These are phyloP conservation scores for Axinella damicornis DNA, from an alignment of 37 sponge, comb jelly and placozoan species.

Conservation along the genomic window DNA sequence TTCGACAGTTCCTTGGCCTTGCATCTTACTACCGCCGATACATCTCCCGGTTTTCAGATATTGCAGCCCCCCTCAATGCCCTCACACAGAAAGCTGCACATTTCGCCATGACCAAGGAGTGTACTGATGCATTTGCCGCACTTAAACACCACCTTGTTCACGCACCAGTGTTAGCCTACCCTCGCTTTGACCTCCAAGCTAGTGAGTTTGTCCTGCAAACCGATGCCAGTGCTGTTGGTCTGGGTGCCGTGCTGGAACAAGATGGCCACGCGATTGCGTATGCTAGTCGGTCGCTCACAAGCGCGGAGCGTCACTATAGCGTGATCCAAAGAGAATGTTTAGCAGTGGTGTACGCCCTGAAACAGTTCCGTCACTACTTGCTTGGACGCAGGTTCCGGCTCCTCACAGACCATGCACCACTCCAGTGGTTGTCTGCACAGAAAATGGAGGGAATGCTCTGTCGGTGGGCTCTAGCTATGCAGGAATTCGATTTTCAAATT, in stretches of 20 bases:
- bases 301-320: slow-evolving; percentile 57
- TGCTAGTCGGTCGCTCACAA: slow-evolving; percentile 43
- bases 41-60: slow-evolving; percentile 63
- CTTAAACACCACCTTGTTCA: slow-evolving; percentile 47
- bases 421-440: slow-evolving; percentile 64
- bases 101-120: slow-evolving; percentile 34
- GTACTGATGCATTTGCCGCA: slow-evolving; percentile 30
- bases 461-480: slow-evolving; percentile 57
- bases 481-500: slow-evolving; percentile 49
- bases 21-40: slow-evolving; percentile 71
- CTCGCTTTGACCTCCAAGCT: slow-evolving; percentile 32
- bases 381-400: slow-evolving; percentile 42
- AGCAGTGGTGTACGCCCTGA: slow-evolving; percentile 49
- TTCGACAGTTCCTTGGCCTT: slow-evolving; percentile 62
- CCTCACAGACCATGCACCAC: slow-evolving; percentile 60
- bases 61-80: slow-evolving; percentile 53
- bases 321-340: slow-evolving; percentile 43
- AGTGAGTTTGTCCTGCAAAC: slow-evolving; percentile 54
- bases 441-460: slow-evolving; percentile 66
- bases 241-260: slow-evolving; percentile 75
- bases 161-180: slow-evolving; percentile 66
- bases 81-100: slow-evolving; percentile 52
- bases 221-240: slow-evolving; percentile 68
- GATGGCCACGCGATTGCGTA: slow-evolving; percentile 56
- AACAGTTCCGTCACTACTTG: slow-evolving; percentile 69